These are phyloP conservation scores for Chrysomallon squamiferum DNA, from an alignment of 1,140 invertebrate species.

Conservation along the genomic window DNA sequence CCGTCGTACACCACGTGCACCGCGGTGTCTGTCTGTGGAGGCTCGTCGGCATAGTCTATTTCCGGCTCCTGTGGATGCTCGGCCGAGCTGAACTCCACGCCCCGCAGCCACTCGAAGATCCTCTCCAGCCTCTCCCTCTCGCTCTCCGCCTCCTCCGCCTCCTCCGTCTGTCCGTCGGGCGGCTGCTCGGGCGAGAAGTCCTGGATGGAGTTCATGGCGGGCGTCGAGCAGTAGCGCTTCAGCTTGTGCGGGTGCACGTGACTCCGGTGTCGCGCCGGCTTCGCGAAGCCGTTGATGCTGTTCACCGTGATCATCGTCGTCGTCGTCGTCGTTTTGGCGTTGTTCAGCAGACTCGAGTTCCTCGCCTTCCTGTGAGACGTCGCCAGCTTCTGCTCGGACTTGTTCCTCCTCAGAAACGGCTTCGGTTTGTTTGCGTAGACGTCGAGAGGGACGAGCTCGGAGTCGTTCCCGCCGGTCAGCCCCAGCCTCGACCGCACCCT, in stretches of 20 bases:
- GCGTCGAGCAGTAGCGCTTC: background rate
- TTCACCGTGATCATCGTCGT: background rate
- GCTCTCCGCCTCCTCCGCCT: background rate
- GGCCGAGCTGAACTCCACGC: constrained; percentile 4
- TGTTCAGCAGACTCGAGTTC: no score
- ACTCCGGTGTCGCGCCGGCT: background rate
- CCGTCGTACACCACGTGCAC: constrained; percentile 12
- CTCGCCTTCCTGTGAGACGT: background rate
- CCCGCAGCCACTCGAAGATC: constrained; percentile 11
- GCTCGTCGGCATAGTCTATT: constrained; percentile 8
- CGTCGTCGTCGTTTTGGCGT: no score
- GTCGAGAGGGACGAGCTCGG: background rate
- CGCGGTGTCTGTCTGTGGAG: constrained; percentile 11
- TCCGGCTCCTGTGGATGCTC: constrained; percentile 6
- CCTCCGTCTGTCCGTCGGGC: background rate
- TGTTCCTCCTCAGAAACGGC: background rate
- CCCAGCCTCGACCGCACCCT: background rate
- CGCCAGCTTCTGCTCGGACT: background rate
- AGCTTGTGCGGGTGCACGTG: background rate
- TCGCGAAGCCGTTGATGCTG: background rate
- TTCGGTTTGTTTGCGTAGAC: background rate
- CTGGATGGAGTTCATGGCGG: background rate
- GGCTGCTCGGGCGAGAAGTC: background rate
- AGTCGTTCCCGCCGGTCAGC: background rate
- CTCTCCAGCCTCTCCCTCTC: constrained; percentile 5